Percentiles rank a stretch among this genome's conserved stretches.
Evolutionary conservation across 1,140 invertebrate genomes (phyloP).

Genomic region (Eupeodes corollae): DNA sequence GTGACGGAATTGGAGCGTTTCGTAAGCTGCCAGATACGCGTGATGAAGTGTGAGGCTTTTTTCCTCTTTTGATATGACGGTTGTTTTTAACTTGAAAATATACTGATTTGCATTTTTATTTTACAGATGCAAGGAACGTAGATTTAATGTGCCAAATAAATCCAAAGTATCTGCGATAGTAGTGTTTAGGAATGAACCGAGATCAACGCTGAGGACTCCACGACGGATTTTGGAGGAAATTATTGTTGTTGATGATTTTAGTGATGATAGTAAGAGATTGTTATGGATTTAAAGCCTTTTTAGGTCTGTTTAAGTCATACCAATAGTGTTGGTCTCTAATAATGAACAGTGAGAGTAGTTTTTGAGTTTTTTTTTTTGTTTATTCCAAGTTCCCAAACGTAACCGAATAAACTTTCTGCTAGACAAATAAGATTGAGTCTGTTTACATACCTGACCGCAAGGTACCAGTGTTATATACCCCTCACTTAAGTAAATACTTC

Average conservation of each 20-base stretch:
- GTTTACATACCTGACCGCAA: too few relatives aligned
- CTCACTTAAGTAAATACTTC: too few relatives aligned
- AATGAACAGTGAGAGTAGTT: neutral
- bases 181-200: slow-evolving; percentile 76
- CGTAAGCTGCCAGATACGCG: slow-evolving; percentile 17
- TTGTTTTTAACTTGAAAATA: slow-evolving; percentile 1
- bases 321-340: neutral
- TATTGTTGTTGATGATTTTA: slow-evolving; percentile 85
- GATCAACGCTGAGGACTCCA: slow-evolving; percentile 71
- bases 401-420: too few relatives aligned
- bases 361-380: neutral
- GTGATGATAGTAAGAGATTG: slow-evolving; percentile 50
- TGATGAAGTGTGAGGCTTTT: slow-evolving; percentile 9
- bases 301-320: neutral
- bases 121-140: slow-evolving; percentile 3
- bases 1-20: slow-evolving; percentile 11
- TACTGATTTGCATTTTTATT: slow-evolving; percentile 1
- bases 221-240: slow-evolving; percentile 71
- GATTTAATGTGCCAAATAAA: neutral
- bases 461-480: too few relatives aligned
- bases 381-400: too few relatives aligned
- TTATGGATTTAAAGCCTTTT: too few relatives aligned
- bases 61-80: neutral
- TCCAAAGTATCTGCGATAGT: slow-evolving; percentile 59
- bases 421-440: too few relatives aligned